Base-by-base conservation (phyloP, 2,113 vertebrate species). In the Amazona vittata region DNA sequence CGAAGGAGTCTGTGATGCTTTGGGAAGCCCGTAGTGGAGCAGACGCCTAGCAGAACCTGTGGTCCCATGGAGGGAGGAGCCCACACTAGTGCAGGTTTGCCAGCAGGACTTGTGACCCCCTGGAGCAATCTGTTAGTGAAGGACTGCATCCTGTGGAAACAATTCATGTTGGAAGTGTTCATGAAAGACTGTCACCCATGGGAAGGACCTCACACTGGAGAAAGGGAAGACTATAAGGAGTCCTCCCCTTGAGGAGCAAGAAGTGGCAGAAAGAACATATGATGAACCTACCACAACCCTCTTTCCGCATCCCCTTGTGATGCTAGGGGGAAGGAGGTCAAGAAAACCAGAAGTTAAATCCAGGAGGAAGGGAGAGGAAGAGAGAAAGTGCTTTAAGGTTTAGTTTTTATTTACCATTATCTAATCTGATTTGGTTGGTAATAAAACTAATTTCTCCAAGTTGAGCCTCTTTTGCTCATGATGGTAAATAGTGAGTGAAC, bases 221-320 rank as follows among this genome's bases (percentile, higher is more conserved):
- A 21, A 46, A 5, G 5, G 19, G 20, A 7, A 28, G 24, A 26
- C 5, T 33, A 37, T 43, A 12, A 60, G 11, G 25, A 60, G 6
- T 31, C 13, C 3, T 73, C 12, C 8, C 8, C 2, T 33, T 44
- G 33, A 50, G 14, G 33, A 62, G 20, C 24, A n/a, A 71, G 59
- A 8, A 73, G 28, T 5, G 12, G 16, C 22, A n/a, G 50, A 60
- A 16, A 11, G 11, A 83, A 16, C 11, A 8, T 41, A 8, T 29
- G 25, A 60, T 47, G 26, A 41, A 16, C 18, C 11, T 25, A 33
- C 11, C 11, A 16, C 37, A 83, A 6, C 4, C 4, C 6, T 5
- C 12, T 43, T 81, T 14, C 6, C 9, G 7, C 6, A 10, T 37
- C 2, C 9, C 21, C 10, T 29, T 33, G 7, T 0, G 0, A 13